phyloP scores from a whole-genome alignment of 2,888 invertebrate species.

The Xylophagus ater region DNA sequence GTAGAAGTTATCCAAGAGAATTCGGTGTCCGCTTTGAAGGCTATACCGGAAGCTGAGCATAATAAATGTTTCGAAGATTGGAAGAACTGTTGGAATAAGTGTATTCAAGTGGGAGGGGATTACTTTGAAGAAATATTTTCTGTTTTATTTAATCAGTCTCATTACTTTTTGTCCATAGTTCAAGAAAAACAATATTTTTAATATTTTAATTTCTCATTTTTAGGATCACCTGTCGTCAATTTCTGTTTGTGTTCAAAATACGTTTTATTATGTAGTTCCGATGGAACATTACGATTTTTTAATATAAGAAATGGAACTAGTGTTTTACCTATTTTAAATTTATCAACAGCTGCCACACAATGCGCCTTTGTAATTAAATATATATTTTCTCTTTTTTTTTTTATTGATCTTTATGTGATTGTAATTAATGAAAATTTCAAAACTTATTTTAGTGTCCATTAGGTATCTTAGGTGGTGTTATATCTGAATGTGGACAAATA shows the following conservation, averaged over 20 bases:
- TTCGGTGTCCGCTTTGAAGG: too few relatives aligned
- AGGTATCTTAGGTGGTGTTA: conserved; percentile 33
- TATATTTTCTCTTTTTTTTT: background rate
- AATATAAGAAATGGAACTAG: conserved; percentile 30
- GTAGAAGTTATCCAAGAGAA: too few relatives aligned
- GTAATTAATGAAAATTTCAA: too few relatives aligned
- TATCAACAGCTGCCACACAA: conserved; percentile 31
- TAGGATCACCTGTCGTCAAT: conserved; percentile 35
- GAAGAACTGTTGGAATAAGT: too few relatives aligned
- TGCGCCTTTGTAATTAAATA: conserved; percentile 33
- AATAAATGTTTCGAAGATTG: too few relatives aligned
- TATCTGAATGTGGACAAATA: conserved; percentile 35
- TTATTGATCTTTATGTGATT: background rate
- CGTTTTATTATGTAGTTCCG: conserved; percentile 34
- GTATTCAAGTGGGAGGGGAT: too few relatives aligned
- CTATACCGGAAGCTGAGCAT: too few relatives aligned
- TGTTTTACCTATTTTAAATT: conserved; percentile 32
- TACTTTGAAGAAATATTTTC: too few relatives aligned
- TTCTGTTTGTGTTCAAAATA: conserved; percentile 35
- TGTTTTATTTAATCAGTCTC: too few relatives aligned
- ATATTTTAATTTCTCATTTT: conserved; percentile 4
- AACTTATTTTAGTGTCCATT: conserved; percentile 31
- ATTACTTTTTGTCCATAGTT: too few relatives aligned
- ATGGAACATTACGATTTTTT: conserved; percentile 33
- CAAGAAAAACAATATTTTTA: too few relatives aligned